These are phyloP conservation scores for Drosophila nigrodunni DNA, from an alignment of 1,140 invertebrate species.

Conservation along the genomic window DNA sequence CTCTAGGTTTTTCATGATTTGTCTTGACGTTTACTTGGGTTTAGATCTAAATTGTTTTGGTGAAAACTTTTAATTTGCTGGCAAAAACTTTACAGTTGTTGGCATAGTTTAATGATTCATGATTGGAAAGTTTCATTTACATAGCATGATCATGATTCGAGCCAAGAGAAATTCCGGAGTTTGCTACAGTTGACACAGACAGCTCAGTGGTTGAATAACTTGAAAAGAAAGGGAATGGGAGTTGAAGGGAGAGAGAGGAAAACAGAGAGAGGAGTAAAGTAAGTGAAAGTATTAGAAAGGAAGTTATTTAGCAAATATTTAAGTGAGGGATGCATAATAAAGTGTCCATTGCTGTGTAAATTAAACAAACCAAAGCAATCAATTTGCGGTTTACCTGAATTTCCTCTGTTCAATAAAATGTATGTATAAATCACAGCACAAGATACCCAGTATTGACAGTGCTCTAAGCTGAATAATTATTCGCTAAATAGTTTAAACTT, in stretches of 20 bases:
- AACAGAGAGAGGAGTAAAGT: too few species aligned
- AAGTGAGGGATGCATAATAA: neutral
- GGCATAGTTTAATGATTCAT: constrained; percentile 72
- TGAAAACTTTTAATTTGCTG: constrained; percentile 64
- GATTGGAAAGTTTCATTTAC: constrained; percentile 64
- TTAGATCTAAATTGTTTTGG: constrained; percentile 69
- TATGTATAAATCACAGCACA: too few species aligned
- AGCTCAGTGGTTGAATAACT: neutral
- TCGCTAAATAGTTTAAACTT: too few species aligned
- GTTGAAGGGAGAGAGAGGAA: neutral
- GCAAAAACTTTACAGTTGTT: constrained; percentile 35
- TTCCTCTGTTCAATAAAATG: constrained; percentile 55
- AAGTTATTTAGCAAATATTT: neutral
- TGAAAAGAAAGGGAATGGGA: neutral
- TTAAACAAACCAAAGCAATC: constrained; percentile 67
- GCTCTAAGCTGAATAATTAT: too few species aligned
- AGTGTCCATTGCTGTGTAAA: constrained; percentile 44
- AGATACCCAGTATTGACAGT: too few species aligned
- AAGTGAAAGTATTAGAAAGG: neutral
- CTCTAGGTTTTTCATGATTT: constrained; percentile 22
- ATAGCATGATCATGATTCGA: constrained; percentile 51
- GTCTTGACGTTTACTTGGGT: constrained; percentile 50
- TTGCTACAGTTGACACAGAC: constrained; percentile 32
- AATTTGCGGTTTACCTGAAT: constrained; percentile 71
- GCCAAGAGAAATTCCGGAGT: neutral